Evolutionary conservation across 1,140 invertebrate species (phyloP), one percentile per base, ranked within the genome.

Genomic region (Brachionus asplanchnoidis): DNA sequence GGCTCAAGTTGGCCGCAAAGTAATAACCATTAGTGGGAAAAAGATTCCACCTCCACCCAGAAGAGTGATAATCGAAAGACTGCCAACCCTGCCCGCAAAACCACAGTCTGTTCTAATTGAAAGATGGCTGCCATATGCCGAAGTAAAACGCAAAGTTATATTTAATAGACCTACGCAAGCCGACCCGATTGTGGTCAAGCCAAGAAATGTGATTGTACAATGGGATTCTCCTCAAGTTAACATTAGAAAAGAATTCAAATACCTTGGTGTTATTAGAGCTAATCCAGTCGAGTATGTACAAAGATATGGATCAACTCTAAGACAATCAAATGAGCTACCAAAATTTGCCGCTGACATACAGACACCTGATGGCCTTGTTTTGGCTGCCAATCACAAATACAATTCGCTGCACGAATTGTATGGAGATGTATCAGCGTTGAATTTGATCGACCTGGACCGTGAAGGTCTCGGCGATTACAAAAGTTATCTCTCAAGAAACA

Each of bases 201-300:
- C 28, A 9, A 78, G 46, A 78, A 80, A 80, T 65, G 12, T 80
- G 3, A 80, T 80, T 44, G 56, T 80, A 11, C 78, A 80, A 65
- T 80, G 78, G 78, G 50, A 56, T 20, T 53, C 50, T 20, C 20
- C 78, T 36, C 50, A 80, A 80, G 50, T 42, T 5, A 50, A 50
- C n/a, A 42, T 80, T 36, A 28, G 23, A 14, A 80, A 80, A 44
- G 78, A 80, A 80, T 56, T 80, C 20, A 28, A 42, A n/a, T 60
- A 80, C 26, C 32, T 80, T 12, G 78, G 78, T 65, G 23, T 80
- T 40, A 42, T 65, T 32, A 80, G 40, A 65, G 78, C 56, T 17
- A 42, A 80, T 65, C 78, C 78, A 60, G 32, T 60, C 11, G 32
- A 23, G 12, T 80, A 80, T 40, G 32, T 80, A 0, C 78, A 80